A percentile compares a stretch with the other conserved stretches of the same genome.
These are phyloP conservation scores for Drosophila rubida DNA, from an alignment of 2,888 invertebrate species.

Conservation along the genomic window DNA sequence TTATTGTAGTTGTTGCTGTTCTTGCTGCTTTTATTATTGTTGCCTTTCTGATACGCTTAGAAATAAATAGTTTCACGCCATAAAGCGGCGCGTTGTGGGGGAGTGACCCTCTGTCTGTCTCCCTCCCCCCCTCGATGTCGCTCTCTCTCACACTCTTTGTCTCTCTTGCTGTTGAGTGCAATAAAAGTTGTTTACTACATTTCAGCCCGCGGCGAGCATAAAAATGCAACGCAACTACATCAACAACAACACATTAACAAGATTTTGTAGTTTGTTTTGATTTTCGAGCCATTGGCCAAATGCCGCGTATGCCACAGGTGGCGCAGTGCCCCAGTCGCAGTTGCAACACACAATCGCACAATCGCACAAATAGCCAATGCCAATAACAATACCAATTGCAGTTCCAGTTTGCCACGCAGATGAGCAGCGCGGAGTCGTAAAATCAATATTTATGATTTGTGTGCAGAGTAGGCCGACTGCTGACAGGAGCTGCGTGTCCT, in stretches of 20 bases:
- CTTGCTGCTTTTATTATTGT: constrained; percentile 48
- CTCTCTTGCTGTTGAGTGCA: constrained; percentile 25
- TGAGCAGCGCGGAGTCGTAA: constrained; percentile 61
- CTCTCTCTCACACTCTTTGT: not conserved
- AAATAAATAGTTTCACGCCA: constrained; percentile 79
- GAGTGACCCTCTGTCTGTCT: not conserved
- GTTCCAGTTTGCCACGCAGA: constrained; percentile 6
- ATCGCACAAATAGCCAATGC: too few species aligned
- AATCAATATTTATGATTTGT: constrained; percentile 80
- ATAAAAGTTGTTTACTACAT: constrained; percentile 78
- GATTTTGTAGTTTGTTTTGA: constrained; percentile 68
- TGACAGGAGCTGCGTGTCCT: constrained; percentile 12
- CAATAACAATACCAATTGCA: constrained; percentile 17
- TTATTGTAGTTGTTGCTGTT: constrained; percentile 37
- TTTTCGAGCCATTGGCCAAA: constrained; percentile 69
- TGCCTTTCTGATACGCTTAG: constrained; percentile 75
- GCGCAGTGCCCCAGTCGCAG: constrained; percentile 54
- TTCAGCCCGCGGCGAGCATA: constrained; percentile 73
- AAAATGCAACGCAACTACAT: constrained; percentile 55
- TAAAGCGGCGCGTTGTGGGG: constrained; percentile 45
- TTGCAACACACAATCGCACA: constrained; percentile 28
- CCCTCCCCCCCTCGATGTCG: not conserved
- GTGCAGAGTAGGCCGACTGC: constrained; percentile 12
- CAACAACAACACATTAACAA: constrained; percentile 58
- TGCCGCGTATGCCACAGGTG: constrained; percentile 65